Evolutionary conservation across 2,113 vertebrate genomes (phyloP), one percentile per base, ranked within the genome.

Genomic region (Megaceryle maxima): DNA sequence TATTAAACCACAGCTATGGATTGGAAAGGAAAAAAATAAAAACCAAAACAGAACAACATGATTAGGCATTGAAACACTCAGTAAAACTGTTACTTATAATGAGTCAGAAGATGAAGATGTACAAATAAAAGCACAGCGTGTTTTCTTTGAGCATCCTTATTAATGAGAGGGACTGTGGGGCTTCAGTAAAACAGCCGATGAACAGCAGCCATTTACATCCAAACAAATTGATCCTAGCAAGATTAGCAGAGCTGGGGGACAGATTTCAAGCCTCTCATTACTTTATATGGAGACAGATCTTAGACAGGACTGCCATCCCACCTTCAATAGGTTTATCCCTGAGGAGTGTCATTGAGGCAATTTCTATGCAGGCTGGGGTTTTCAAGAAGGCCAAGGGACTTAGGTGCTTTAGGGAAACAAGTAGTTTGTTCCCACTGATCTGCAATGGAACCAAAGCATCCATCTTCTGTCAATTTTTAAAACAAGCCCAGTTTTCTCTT

Each of bases 11-110:
- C 68, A 88, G 41, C 90, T 64, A 96, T 93, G 56, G 90, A 84
- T 87, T 87, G 72, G 94, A 84, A 94, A 59, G 79, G 7, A 73
- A 90, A 93, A 91, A 80, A 46, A 87, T 87, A 84, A 82, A 46
- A 51, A 25, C 50, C 48, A 82, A 35, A 16, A 3, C 66, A 83
- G 73, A 92, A 81, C 68, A 59, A 93, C 89, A 88, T 80, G 85
- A 96, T 96, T 93, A 96, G 83, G 44, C 91, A 74, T 86, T 93
- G 95, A 96, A 95, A 96, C 62, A 92, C 87, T 93, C 83, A 68
- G 83, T 96, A 96, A 97, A 95, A 94, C 91, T 95, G 95, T 90
- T 96, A 92, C 78, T 94, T 95, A 81, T 91, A 95, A 96, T 91
- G 94, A 96, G 92, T 87, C 83, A 85, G 92, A 96, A 94, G 96